A percentile compares a stretch with the other conserved stretches of the same genome.
These are phyloP conservation scores for Vireo griseus DNA, from an alignment of 2,797 vertebrate species.

Conservation along the genomic window DNA sequence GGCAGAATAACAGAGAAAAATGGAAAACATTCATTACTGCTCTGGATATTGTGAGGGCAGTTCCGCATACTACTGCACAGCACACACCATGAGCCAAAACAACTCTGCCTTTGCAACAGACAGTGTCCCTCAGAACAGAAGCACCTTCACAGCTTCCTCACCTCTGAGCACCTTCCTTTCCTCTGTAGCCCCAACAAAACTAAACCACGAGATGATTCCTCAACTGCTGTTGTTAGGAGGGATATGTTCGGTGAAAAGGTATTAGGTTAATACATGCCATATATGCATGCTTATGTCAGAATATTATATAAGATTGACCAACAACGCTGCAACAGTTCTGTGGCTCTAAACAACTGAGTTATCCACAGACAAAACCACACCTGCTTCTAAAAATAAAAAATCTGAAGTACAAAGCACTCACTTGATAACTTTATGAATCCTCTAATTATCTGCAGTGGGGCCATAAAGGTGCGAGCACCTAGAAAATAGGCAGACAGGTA, in stretches of 20 bases:
- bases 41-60: not conserved
- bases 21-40: not conserved
- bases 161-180: not conserved
- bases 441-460: slow-evolving; percentile 22
- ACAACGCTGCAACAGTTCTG: not conserved
- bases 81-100: not conserved
- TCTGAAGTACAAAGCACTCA: not conserved
- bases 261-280: not conserved
- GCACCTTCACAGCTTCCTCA: not conserved
- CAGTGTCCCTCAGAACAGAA: not conserved
- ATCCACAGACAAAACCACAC: not conserved
- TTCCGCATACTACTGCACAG: not conserved
- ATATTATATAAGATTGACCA: not conserved
- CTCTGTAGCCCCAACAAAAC: not conserved
- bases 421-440: not conserved
- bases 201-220: not conserved
- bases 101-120: not conserved
- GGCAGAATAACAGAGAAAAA: not conserved
- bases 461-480: not conserved
- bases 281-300: not conserved
- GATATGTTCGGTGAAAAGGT: not conserved
- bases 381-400: slow-evolving; percentile 8
- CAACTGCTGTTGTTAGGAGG: not conserved
- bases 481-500: slow-evolving; percentile 8
- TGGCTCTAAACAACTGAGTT: not conserved